These are phyloP conservation scores for Colletes latitarsis DNA, from an alignment of 1,140 invertebrate genomes.

Conservation along the genomic window DNA sequence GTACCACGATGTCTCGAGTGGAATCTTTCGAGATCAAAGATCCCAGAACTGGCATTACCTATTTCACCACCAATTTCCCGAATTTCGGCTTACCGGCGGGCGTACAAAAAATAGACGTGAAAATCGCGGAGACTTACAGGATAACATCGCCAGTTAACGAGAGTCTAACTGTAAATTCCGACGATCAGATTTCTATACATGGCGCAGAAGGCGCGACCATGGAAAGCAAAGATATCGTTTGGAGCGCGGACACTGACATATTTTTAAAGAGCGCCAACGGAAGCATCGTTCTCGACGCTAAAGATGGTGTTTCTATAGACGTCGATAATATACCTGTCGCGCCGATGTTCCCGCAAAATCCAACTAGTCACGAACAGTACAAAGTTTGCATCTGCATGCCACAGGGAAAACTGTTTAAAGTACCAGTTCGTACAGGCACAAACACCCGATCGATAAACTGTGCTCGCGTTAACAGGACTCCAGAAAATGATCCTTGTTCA, in stretches of 20 bases:
- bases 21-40: constrained; percentile 86
- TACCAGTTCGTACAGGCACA: constrained; percentile 84
- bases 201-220: constrained; percentile 86
- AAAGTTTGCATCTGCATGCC: constrained; percentile 95
- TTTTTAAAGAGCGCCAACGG: constrained; percentile 90
- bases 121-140: constrained; percentile 86
- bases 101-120: constrained; percentile 86
- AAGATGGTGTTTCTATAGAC: constrained; percentile 87
- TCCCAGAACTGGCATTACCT: constrained; percentile 82
- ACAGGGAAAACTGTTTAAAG: constrained; percentile 89
- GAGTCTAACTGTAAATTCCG: constrained; percentile 85
- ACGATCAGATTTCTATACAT: constrained; percentile 81
- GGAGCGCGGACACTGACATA: constrained; percentile 90
- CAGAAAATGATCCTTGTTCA: constrained; percentile 87
- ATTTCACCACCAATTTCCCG: constrained; percentile 89
- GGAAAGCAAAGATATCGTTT: constrained; percentile 84
- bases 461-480: constrained; percentile 83
- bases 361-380: constrained; percentile 83
- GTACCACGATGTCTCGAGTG: constrained; percentile 85
- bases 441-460: constrained; percentile 83
- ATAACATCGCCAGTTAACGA: constrained; percentile 88
- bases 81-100: constrained; percentile 87
- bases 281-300: constrained; percentile 86
- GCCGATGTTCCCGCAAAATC: constrained; percentile 73
- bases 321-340: constrained; percentile 87